Percentiles rank a stretch among this genome's conserved stretches.
Evolutionary conservation across 2,888 invertebrate genomes (phyloP).

Genomic region (Cepaea hortensis): DNA sequence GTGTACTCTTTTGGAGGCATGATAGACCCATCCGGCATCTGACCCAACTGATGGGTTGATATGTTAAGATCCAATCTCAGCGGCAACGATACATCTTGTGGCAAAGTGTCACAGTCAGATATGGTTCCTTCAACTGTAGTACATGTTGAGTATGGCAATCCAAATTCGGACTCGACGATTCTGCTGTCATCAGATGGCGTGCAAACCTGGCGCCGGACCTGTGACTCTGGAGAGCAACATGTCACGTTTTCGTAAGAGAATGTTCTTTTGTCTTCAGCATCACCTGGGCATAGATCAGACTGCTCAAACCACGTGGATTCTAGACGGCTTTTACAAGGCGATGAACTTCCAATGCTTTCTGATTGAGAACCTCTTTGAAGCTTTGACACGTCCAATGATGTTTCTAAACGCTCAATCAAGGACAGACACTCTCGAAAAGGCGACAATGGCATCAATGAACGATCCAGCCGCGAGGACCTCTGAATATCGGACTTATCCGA

Average conservation of each 20-base stretch:
- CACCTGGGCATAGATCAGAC: not conserved
- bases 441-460: constrained; percentile 21
- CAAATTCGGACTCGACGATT: constrained; percentile 18
- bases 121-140: constrained; percentile 20
- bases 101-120: constrained; percentile 6
- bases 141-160: not conserved
- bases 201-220: not conserved
- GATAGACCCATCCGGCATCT: not conserved
- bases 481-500: constrained; percentile 2
- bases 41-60: not conserved
- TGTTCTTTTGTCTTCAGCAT: constrained; percentile 25
- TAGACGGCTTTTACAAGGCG: constrained; percentile 30
- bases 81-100: not conserved
- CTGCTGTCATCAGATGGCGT: constrained; percentile 12
- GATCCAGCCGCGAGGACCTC: constrained; percentile 18
- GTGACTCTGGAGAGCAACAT: constrained; percentile 21
- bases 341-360: constrained; percentile 20
- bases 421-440: constrained; percentile 34
- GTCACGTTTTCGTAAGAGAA: constrained; percentile 39
- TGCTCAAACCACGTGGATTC: constrained; percentile 44
- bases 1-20: not conserved
- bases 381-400: constrained; percentile 10
- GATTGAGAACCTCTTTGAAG: constrained; percentile 16
- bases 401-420: constrained; percentile 23
- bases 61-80: constrained; percentile 2